Base-by-base conservation (phyloP, 2,888 invertebrate genomes). In the Chrysolina americana region DNA sequence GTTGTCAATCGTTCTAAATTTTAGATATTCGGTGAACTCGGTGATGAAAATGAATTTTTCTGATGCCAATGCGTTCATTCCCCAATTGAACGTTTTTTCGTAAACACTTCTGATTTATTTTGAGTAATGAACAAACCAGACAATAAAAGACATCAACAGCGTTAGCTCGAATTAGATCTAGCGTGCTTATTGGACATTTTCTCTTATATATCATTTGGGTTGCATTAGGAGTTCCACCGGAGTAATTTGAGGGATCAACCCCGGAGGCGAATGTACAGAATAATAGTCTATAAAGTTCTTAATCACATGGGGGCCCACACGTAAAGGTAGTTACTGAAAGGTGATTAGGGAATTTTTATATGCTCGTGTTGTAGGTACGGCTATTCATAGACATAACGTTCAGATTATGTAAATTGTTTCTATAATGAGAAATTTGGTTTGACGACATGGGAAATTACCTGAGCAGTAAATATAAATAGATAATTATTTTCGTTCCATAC, bases 181-280 rank as follows among this genome's bases (percentile, higher is more conserved):
- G 76, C 77, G 77, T 79, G 77, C 72, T 71, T 69, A 74, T 59
- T 71, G 70, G 72, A 74, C 78, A 81, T 82, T 82, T 78, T 69
- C 79, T 77, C 75, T 75, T 73, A 80, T 75, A 75, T 80, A 78
- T 80, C 79, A 81, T 82, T 82, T 79, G 76, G 71, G 79, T 75
- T 80, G 74, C 80, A 80, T 80, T 82, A 80, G 78, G 66, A 79
- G 75, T 75, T 79, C 79, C 77, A 76, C 77, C 76, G 69, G 75
- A 75, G 76, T 80, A 81, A 81, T 82, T 82, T 79, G 69, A 74
- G 78, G 80, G 76, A 79, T 78, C 76, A 78, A 79, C 73, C 79
- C 74, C 28, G 70, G 72, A 75, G 72, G 78, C 77, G 78, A 81
- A 78, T 77, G 70, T 72, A 74, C 73, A 65, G 74, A 78, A 80